Conservation (phyloP, 2,113 vertebrate species). For the Solenodon paradoxus region DNA sequence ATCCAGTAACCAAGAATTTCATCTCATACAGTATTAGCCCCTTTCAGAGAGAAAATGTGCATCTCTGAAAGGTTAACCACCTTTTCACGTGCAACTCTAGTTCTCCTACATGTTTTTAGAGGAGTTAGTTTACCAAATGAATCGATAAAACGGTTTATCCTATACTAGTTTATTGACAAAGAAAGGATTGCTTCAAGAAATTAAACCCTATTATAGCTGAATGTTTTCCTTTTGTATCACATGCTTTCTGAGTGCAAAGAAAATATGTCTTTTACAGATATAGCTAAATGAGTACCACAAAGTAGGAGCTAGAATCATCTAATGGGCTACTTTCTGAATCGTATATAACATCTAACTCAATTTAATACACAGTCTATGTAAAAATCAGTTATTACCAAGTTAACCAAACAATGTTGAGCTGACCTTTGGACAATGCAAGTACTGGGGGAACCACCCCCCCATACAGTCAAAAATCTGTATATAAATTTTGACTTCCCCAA, state of each 20-base stretch:
- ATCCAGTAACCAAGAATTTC: not conserved
- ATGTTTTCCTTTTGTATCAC: not conserved
- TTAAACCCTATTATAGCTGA: not conserved
- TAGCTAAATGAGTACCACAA: not conserved
- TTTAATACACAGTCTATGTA: not conserved
- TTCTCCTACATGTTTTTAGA: not conserved
- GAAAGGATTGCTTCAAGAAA: not conserved
- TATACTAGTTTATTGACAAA: not conserved
- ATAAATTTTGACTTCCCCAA: not conserved
- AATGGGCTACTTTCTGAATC: not conserved
- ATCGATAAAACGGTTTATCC: not conserved
- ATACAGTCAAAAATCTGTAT: not conserved
- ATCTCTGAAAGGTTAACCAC: not conserved
- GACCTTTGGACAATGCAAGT: not conserved
- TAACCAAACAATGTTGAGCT: not conserved
- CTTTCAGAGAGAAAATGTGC: not conserved
- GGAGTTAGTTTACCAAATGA: not conserved
- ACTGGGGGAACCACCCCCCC: not conserved
- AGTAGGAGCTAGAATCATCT: not conserved
- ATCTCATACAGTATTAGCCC: not conserved
- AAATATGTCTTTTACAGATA: not conserved
- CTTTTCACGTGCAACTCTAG: not conserved
- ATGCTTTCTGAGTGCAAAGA: not conserved
- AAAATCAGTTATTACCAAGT: not conserved
- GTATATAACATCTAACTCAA: not conserved